Evolutionary conservation across 2,797 vertebrate genomes (phyloP), one percentile per base, ranked within the genome.

Genomic region (Apodemus agrarius): DNA sequence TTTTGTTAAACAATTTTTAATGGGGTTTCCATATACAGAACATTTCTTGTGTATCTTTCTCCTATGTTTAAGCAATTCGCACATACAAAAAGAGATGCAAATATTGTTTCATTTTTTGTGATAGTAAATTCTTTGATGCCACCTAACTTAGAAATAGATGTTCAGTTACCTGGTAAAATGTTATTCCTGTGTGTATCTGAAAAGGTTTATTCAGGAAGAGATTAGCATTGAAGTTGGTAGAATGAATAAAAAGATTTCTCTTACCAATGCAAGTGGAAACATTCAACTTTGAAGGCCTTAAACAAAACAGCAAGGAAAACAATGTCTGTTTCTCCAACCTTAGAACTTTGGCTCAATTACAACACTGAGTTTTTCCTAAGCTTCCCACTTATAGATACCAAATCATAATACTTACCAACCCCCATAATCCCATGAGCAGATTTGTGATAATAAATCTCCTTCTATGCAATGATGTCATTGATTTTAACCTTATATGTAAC

Each of bases 11-110:
- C 37, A 49, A 84, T 26, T 17, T 24, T 81, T 96, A 90, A 87
- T 57, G 81, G 89, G 72, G 22, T 93, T 93, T 97, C 93, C 83
- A 92, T 78, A 85, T 52, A 93, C 95, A 96, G 17, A 95, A 63
- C 37, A 92, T 89, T 93, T 81, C n/a, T 93, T 76, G 61, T 65
- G 57, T 87, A 83, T 91, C 24, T 75, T 95, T 63, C 24, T 93
- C 34, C 61, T 89, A 52, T 94, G 26, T 94, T 83, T 96, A 94
- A 95, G 65, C 52, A 90, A 79, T 34, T 78, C 79, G 89, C 40
- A 93, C 59, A 91, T 21, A 96, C 34, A 95, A 89, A 95, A 79
- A 93, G 29, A 95, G 57, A 81, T 52, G 63, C 24, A 84, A 96
- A 67, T 24, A 40, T 21, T 67, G 7, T 69, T 96, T 93, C 26